Conservation (phyloP, 2,888 invertebrate genomes). For the Tipula lateralis region DNA sequence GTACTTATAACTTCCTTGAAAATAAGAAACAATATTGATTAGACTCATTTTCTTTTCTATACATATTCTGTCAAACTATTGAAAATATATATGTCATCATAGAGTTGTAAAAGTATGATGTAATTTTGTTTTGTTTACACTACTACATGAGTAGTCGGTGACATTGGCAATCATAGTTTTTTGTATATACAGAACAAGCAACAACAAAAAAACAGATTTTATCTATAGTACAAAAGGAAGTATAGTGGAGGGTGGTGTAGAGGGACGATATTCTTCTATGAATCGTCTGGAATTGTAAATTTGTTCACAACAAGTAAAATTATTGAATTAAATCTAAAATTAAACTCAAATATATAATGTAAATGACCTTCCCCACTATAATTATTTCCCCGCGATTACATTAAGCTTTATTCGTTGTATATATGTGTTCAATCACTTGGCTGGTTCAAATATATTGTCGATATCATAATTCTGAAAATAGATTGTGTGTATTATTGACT, state of each 20-base stretch:
- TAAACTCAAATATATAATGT: neutral
- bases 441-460: neutral
- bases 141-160: neutral
- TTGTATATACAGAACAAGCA: neutral
- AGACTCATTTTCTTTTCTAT: neutral
- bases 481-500: neutral
- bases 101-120: neutral
- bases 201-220: neutral
- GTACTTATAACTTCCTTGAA: neutral
- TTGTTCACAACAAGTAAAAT: neutral
- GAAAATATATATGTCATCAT: neutral
- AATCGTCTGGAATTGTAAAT: neutral
- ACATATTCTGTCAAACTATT: neutral
- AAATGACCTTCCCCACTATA: neutral
- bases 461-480: neutral
- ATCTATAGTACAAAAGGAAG: neutral
- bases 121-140: neutral
- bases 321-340: neutral
- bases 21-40: neutral
- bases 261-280: neutral
- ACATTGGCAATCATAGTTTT: neutral
- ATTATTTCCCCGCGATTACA: neutral
- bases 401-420: neutral
- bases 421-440: neutral
- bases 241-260: neutral